Conservation (phyloP, 2,888 invertebrate species). For the Dicyrtoma fusca region DNA sequence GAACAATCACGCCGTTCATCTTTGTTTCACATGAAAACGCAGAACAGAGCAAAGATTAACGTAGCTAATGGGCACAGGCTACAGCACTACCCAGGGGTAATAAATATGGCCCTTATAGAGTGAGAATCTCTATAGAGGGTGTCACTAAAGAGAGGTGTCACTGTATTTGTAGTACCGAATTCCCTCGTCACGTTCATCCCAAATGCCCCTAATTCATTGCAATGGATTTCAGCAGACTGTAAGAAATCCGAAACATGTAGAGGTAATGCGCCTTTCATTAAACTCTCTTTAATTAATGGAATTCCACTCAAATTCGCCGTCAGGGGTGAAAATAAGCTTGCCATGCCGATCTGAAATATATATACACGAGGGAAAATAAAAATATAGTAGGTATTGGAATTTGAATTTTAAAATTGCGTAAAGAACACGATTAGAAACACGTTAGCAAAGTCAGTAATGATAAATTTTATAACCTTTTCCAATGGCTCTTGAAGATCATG, state of each 20-base stretch:
- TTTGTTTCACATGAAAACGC: no score
- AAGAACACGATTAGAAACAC: no score
- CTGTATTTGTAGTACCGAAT: no score
- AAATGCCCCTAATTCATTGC: slow-evolving; percentile 20
- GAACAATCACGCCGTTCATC: no score
- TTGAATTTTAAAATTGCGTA: not conserved
- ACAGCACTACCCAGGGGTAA: no score
- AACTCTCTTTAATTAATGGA: not conserved
- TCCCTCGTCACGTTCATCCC: not conserved
- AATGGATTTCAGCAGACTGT: slow-evolving; percentile 18
- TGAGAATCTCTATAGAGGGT: no score
- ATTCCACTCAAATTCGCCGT: slow-evolving; percentile 17
- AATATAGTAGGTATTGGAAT: not conserved
- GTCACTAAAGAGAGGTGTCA: no score
- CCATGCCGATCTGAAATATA: slow-evolving; percentile 28
- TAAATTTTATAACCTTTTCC: slow-evolving; percentile 64
- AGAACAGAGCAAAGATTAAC: no score
- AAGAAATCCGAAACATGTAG: slow-evolving; percentile 23
- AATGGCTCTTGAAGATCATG: slow-evolving; percentile 68
- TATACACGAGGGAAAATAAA: no score
- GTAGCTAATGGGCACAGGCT: no score
- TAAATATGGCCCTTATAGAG: no score
- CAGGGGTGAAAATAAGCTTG: slow-evolving; percentile 19
- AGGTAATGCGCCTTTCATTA: slow-evolving; percentile 16
- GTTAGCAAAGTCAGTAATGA: not conserved